Evolutionary conservation across 2,797 vertebrate genomes (phyloP), one percentile per base, ranked within the genome.

Genomic region (Setipinna tenuifilis): DNA sequence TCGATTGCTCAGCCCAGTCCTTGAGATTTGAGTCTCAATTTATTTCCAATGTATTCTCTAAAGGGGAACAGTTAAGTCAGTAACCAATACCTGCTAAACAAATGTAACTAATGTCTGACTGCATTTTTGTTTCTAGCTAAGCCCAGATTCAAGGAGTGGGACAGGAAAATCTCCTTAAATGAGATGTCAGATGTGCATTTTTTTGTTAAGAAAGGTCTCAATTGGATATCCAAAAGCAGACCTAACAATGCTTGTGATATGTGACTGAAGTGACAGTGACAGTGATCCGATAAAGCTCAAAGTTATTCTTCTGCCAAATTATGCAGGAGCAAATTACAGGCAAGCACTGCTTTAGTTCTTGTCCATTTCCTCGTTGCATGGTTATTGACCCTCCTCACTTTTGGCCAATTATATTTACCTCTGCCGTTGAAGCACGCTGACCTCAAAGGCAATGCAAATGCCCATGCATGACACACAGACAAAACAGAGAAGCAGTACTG

Each of bases 371-470:
- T 28, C 46, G 19, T 90, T 87, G 91, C 89, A 91, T 94, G 93
- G 94, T 94, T 94, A 93, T 94, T 93, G 68, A 92, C 90, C 92
- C 86, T 87, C 85, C 87, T 89, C 83, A 58, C 92, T 94, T 91
- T 90, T 89, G 91, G 90, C 93, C 94, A 93, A 95, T 92, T 93
- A 92, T 92, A 90, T 93, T 94, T 94, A 92, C 93, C 93, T 93
- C 91, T 86, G 87, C 68, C 68, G 35, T 28, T 90, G 92, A 94
- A 91, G 92, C 31, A 75, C 28, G 2, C 28, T 35, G 68, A 75
- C 65, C 65, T 71, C 65, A 71, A 75, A 75, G 28, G 28, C 68
- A 75, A 41, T 17, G 68, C 68, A 75, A 75, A 75, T 31, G 31
- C 31, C 23, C 28, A 71, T 3, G 28, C 28, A 35, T 31, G 14